These are phyloP conservation scores for Morbakka virulenta DNA, from an alignment of 30 jellyfish, hydroid and myxozoan species.

Conservation along the genomic window DNA sequence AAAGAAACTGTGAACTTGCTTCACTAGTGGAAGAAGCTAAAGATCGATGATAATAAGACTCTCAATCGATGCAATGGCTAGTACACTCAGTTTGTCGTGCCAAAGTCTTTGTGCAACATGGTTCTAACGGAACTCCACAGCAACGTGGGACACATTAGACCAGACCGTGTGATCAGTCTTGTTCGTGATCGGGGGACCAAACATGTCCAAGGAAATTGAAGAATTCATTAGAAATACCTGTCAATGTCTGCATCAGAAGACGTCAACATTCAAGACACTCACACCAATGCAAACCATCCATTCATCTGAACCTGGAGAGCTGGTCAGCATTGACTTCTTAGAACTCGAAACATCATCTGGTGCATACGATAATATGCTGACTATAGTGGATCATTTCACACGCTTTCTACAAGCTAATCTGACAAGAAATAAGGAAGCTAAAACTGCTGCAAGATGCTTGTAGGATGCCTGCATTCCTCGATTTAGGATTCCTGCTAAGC, in stretches of 20 bases:
- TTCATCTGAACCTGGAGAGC: constrained; percentile 9
- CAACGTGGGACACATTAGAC: constrained; percentile 50
- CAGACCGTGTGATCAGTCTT: constrained; percentile 10
- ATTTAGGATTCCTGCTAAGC: too few relatives aligned
- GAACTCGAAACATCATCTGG: constrained; percentile 26
- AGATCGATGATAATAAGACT: too few relatives aligned
- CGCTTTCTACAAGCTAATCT: constrained; percentile 4
- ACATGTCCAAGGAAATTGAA: constrained; percentile 35
- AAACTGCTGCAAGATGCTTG: too few relatives aligned
- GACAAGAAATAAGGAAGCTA: too few relatives aligned
- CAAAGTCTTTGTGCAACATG: too few relatives aligned
- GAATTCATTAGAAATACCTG: constrained; percentile 7
- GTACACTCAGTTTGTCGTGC: too few relatives aligned
- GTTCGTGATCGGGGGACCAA: constrained; percentile 38
- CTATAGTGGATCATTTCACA: constrained; percentile 24
- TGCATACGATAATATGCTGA: constrained; percentile 13
- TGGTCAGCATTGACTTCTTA: constrained; percentile 2
- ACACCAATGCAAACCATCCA: constrained; percentile 57
- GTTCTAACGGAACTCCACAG: constrained; percentile 30
- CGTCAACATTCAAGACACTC: constrained; percentile 20
- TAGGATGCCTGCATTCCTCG: too few relatives aligned
- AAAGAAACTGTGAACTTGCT: too few relatives aligned
- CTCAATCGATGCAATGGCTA: too few relatives aligned
- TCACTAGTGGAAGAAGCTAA: too few relatives aligned
- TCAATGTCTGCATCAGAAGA: constrained; percentile 17